These are phyloP conservation scores for Planococcus citri DNA, from an alignment of 1,140 invertebrate genomes.

Conservation along the genomic window DNA sequence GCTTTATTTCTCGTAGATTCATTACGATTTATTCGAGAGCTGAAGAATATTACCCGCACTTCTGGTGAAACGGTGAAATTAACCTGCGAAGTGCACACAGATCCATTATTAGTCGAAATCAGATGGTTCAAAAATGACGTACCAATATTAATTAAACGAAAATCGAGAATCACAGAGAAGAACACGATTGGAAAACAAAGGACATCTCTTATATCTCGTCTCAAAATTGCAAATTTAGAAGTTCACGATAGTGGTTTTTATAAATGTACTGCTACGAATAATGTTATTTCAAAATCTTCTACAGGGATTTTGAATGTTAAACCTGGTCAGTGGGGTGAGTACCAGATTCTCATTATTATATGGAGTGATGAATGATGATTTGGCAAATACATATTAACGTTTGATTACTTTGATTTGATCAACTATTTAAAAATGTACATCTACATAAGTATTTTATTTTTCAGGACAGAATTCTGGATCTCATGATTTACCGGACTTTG, in stretches of 20 bases:
- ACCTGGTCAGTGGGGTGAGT: constrained; percentile 30
- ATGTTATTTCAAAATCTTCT: constrained; percentile 44
- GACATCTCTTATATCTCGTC: constrained; percentile 34
- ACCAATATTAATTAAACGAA: constrained; percentile 38
- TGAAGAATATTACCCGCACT: constrained; percentile 49
- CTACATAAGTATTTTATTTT: not conserved
- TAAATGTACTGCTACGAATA: constrained; percentile 50
- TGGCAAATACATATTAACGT: no score
- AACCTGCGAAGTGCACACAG: constrained; percentile 53
- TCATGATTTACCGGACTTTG: constrained; percentile 7
- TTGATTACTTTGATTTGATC: no score
- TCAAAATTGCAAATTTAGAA: constrained; percentile 48
- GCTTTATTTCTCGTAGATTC: constrained; percentile 24
- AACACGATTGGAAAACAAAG: constrained; percentile 18
- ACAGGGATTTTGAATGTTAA: constrained; percentile 46
- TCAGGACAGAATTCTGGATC: not conserved
- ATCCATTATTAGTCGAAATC: constrained; percentile 44
- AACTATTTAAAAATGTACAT: not conserved
- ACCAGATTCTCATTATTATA: not conserved
- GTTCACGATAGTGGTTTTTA: constrained; percentile 55
- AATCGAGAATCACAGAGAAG: constrained; percentile 19
- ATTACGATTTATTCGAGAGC: constrained; percentile 27
- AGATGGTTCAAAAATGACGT: constrained; percentile 56
- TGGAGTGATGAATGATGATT: no score
- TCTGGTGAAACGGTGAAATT: constrained; percentile 47